Evolutionary conservation across 2,113 vertebrate genomes (phyloP).

Genomic region (Entomyzon cyanotis): DNA sequence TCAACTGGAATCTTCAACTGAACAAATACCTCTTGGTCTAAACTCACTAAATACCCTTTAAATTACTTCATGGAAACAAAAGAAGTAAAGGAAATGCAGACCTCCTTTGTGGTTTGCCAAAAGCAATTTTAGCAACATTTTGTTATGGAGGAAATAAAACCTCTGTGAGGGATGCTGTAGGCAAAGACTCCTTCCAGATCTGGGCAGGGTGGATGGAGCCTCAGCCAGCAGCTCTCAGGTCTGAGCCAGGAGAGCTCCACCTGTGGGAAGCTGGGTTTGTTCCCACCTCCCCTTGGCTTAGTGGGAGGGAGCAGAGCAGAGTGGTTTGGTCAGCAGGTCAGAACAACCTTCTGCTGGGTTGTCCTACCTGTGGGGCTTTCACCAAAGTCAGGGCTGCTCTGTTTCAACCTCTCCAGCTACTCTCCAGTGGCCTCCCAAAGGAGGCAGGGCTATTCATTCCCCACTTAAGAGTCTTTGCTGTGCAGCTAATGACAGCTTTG

Average conservation of each 20-base stretch:
- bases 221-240: not conserved
- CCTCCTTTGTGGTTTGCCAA: not conserved
- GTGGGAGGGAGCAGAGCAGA: not conserved
- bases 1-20: not conserved
- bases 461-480: not conserved
- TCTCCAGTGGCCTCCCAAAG: not conserved
- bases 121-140: not conserved
- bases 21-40: not conserved
- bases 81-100: not conserved
- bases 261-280: not conserved
- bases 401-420: not conserved
- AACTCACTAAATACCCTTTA: not conserved
- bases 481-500: not conserved
- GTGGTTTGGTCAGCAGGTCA: not conserved
- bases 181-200: not conserved
- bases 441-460: not conserved
- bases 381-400: not conserved
- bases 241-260: rapidly evolving
- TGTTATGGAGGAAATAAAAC: not conserved
- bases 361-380: not conserved
- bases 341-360: not conserved
- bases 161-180: not conserved
- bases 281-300: not conserved
- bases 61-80: not conserved
- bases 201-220: not conserved